phyloP scores from a whole-genome alignment of 2,113 vertebrate species.

The Silurus asotus region DNA sequence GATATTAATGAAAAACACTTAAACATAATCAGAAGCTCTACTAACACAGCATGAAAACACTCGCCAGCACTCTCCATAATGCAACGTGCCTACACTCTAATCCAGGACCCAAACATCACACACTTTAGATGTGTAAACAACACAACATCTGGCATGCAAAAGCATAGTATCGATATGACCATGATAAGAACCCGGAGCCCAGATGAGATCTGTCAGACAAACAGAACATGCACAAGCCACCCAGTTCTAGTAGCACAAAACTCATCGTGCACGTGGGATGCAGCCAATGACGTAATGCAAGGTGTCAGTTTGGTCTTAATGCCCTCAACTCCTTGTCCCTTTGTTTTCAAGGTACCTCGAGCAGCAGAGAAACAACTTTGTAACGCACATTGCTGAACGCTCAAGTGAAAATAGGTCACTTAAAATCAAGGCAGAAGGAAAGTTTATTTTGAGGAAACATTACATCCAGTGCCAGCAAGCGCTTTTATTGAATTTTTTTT shows the following conservation, averaged over 20 bases:
- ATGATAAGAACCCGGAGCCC: not conserved
- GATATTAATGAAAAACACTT: not conserved
- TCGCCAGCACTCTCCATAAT: slow-evolving; percentile 9
- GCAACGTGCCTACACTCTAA: slow-evolving; percentile 37
- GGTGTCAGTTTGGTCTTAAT: slow-evolving; percentile 26
- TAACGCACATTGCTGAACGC: not conserved
- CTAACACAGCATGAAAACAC: slow-evolving; percentile 6
- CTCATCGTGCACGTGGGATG: slow-evolving; percentile 68
- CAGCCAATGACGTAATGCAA: slow-evolving; percentile 60
- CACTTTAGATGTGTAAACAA: slow-evolving; percentile 5
- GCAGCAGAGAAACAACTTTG: not conserved
- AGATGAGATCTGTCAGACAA: slow-evolving; percentile 23
- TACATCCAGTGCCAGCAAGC: not conserved
- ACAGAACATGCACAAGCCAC: slow-evolving; percentile 36
- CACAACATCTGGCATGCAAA: not conserved
- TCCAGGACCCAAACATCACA: not conserved
- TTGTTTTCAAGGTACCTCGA: slow-evolving; percentile 15
- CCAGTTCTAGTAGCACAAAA: slow-evolving; percentile 47
- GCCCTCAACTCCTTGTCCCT: slow-evolving; percentile 37
- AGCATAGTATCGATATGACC: not conserved
- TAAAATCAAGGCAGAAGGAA: not conserved
- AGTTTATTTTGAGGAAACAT: not conserved
- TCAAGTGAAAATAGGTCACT: not conserved
- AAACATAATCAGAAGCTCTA: not conserved
- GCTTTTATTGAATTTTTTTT: not conserved